Conservation (phyloP, 2,113 vertebrate species). For the Platysteira castanea region DNA sequence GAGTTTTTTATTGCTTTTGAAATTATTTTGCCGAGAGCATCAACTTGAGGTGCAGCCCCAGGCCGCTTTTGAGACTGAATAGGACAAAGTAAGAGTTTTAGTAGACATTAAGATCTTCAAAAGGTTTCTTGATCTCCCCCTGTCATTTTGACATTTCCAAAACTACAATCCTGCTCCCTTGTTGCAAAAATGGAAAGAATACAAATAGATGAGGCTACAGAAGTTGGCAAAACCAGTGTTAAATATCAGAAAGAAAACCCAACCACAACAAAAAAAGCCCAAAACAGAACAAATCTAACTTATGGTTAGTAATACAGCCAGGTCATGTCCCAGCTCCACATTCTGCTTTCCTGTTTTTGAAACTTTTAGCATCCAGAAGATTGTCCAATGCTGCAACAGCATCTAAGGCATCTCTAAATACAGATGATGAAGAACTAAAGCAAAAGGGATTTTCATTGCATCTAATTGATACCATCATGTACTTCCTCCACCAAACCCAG, state of each 20-base stretch:
- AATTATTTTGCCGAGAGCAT: background rate
- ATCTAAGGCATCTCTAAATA: background rate
- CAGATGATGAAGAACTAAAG: background rate
- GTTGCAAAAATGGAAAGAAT: background rate
- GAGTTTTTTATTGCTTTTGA: background rate
- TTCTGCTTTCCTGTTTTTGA: background rate
- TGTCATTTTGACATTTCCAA: background rate
- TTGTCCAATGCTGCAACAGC: background rate
- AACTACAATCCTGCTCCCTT: background rate
- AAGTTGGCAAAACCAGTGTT: background rate
- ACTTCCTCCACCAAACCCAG: background rate
- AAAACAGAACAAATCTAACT: background rate
- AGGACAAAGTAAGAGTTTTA: background rate
- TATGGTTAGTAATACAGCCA: background rate
- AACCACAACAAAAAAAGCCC: fast-evolving
- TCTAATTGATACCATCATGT: background rate
- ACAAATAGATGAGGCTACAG: background rate
- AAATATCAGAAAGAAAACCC: background rate
- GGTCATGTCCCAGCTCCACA: background rate
- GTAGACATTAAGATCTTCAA: background rate
- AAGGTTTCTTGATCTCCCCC: background rate
- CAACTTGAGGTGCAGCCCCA: background rate
- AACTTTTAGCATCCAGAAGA: background rate
- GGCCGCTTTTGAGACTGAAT: background rate
- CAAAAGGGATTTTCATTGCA: background rate